Evolutionary conservation across 1,140 invertebrate genomes (phyloP).

Genomic region (Leucophenga varia): DNA sequence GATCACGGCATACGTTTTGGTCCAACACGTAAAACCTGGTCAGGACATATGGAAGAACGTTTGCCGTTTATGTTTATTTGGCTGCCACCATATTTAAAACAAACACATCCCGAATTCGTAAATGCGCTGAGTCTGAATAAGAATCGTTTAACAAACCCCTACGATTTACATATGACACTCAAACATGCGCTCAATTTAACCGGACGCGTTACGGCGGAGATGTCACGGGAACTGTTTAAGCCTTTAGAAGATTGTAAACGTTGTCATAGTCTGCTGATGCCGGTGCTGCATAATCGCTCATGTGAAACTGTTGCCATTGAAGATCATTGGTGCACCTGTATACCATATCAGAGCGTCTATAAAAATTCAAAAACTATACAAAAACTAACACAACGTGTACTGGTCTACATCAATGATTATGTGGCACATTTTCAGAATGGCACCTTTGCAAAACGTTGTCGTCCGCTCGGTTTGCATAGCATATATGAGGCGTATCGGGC

Average conservation of each 20-base stretch:
- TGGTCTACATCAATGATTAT: constrained; percentile 56
- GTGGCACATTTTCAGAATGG: constrained; percentile 37
- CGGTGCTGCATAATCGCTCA: constrained; percentile 66
- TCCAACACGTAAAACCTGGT: constrained; percentile 63
- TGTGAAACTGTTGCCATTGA: constrained; percentile 71
- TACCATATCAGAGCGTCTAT: constrained; percentile 57
- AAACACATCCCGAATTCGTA: constrained; percentile 65
- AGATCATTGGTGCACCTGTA: constrained; percentile 79
- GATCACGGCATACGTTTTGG: constrained; percentile 94
- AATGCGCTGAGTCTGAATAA: constrained; percentile 71
- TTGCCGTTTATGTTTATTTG: constrained; percentile 81
- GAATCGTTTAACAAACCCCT: constrained; percentile 78
- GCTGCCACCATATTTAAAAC: constrained; percentile 72
- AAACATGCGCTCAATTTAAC: constrained; percentile 56
- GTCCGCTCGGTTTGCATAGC: constrained; percentile 17
- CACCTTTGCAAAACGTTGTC: constrained; percentile 30
- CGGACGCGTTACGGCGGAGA: constrained; percentile 54
- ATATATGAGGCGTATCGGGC: constrained; percentile 33
- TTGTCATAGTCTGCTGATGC: constrained; percentile 69
- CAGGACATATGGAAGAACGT: constrained; percentile 86
- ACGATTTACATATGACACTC: constrained; percentile 74
- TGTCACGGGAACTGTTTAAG: constrained; percentile 37
- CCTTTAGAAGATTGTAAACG: constrained; percentile 60
- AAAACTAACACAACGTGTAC: constrained; percentile 57
- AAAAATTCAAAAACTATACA: constrained; percentile 53